Conservation (phyloP, 1,140 invertebrate genomes). For the Penaeus vannamei region DNA sequence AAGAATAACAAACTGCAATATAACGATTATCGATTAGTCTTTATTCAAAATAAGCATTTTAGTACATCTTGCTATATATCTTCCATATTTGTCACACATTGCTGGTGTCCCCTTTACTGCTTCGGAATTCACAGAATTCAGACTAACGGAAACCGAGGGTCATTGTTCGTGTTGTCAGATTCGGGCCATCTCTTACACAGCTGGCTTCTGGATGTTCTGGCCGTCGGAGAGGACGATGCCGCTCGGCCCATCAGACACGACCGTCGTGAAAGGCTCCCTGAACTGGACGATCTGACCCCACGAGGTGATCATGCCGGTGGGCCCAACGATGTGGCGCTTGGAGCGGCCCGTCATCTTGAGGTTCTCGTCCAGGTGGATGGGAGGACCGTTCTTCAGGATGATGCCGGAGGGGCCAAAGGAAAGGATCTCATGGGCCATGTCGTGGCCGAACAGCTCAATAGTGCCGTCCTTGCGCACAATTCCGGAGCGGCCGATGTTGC, state of each 20-base stretch:
- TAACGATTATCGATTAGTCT: no score
- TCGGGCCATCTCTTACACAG: no score
- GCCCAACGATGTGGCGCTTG: not conserved
- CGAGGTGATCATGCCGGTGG: conserved; percentile 1
- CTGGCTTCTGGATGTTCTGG: not conserved
- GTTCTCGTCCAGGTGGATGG: conserved; percentile 5
- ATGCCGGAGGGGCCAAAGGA: not conserved
- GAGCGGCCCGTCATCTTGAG: not conserved
- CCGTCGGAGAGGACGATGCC: conserved; percentile 24
- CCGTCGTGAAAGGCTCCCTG: conserved; percentile 19
- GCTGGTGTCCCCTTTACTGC: no score
- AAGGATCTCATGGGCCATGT: not conserved
- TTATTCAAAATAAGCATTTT: no score
- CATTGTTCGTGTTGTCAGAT: no score
- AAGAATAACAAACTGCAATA: no score
- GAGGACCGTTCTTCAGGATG: not conserved
- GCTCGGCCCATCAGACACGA: not conserved
- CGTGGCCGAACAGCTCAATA: not conserved
- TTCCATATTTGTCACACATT: no score
- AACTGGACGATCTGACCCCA: conserved; percentile 1
- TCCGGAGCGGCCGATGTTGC: not conserved
- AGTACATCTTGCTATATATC: no score
- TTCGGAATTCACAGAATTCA: no score
- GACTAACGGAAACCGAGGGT: no score
- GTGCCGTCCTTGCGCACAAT: conserved; percentile 11